Evolutionary conservation across 2,113 vertebrate species (phyloP), one percentile per base, ranked within the genome.

Genomic region (Psittacus erithacus): DNA sequence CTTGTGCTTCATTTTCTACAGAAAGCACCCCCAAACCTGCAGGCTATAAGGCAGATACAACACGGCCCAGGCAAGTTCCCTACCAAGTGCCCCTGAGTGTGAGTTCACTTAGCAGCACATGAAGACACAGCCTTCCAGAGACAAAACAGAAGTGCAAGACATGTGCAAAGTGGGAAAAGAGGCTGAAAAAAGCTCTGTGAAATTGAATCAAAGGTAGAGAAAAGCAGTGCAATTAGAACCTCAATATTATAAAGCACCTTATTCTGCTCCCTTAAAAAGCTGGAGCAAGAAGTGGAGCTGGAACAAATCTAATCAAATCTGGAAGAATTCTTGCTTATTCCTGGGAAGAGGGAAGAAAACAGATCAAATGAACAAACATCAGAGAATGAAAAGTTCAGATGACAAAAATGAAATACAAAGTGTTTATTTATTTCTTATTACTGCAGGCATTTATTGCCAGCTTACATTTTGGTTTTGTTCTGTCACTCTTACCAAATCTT

Each of bases 31-130:
- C n/a, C 44, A 2, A 13, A 28, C 17, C 52, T 38, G 39, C 13
- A 23, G 23, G 19, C 44, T 83, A 44, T 12, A 2, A 31, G 17
- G 23, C 15, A 68, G 33, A 6, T n/a, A 52, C 41, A 70, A 5
- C 41, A 27, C 0, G 0, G 57, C 46, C 31, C 33, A 28, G 60
- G 31, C 38, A 17, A 59, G 59, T 13, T 50, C 29, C 43, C 41
- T 33, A 2, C 0, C 0, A 1, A 20, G 13, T 38, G 7, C 8
- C 19, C n/a, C 68, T 16, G 6, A 17, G 28, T 15, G 13, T 28
- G 41, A 27, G 22, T 20, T 28, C 41, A 13, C 25, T 44, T 19
- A 24, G 43, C 27, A 65, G 44, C 46, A 57, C n/a, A 27, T 3
- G 2, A 8, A 59, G 39, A 53, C 57, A 15, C 9, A 35, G 47